Conservation (phyloP, 2,113 vertebrate species). For the Triplophysa rosa region DNA sequence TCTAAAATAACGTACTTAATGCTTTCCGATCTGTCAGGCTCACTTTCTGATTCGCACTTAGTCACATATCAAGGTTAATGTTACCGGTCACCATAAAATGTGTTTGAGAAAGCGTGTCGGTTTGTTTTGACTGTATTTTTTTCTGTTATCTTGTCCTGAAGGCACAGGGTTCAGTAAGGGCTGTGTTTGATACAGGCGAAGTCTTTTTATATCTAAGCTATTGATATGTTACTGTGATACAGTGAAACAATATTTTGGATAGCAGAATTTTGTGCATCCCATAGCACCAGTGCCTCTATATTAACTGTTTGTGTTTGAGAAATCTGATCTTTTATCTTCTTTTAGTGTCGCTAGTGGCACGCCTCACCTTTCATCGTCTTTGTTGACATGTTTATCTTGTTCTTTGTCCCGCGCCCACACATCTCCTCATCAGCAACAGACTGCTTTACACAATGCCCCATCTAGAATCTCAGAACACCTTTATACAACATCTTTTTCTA, state of each 20-base stretch:
- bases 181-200: not conserved
- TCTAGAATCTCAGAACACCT: conserved; percentile 7
- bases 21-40: not conserved
- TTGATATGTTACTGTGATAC: not conserved
- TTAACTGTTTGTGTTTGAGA: not conserved
- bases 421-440: conserved; percentile 27
- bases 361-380: not conserved
- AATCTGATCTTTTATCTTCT: not conserved
- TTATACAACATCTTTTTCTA: not conserved
- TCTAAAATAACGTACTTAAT: not conserved
- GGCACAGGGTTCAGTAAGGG: not conserved
- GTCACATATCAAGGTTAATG: conserved; percentile 21
- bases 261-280: not conserved
- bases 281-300: not conserved
- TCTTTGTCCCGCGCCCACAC: not conserved
- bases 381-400: conserved; percentile 1
- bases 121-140: not conserved
- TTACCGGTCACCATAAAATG: not conserved
- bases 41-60: not conserved
- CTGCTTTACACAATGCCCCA: conserved; percentile 7
- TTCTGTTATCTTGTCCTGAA: not conserved
- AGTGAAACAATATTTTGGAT: not conserved
- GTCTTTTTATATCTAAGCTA: not conserved
- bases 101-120: conserved; percentile 4
- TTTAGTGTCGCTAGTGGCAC: not conserved